Evolutionary conservation across 2,888 invertebrate species (phyloP).

Genomic region (Spicauda simplicius): DNA sequence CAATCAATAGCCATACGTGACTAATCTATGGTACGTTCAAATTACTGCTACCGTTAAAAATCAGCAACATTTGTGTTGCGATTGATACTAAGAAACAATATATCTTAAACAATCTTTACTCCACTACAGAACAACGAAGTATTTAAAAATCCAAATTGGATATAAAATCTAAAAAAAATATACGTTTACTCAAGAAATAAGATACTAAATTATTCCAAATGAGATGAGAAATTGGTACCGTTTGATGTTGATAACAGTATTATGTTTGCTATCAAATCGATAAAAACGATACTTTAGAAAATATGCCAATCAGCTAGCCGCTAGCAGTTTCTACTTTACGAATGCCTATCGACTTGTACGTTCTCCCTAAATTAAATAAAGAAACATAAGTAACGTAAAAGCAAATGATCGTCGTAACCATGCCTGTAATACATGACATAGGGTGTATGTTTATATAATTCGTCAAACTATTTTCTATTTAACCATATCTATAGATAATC

Average conservation of each 20-base stretch:
- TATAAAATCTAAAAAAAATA: not conserved
- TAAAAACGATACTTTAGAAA: not conserved
- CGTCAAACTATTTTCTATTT: not conserved
- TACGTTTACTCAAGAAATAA: not conserved
- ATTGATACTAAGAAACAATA: not conserved
- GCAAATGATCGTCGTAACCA: not conserved
- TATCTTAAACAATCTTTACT: not conserved
- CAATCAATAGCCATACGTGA: conserved; percentile 26
- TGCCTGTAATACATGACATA: not conserved
- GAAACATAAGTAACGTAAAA: not conserved
- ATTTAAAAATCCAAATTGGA: too few relatives aligned
- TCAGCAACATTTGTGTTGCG: conserved; percentile 16
- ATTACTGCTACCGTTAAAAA: conserved; percentile 11
- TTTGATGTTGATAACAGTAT: not conserved
- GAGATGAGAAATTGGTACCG: not conserved
- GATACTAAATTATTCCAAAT: not conserved
- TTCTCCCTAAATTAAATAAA: not conserved
- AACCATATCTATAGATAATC: conserved; percentile 4
- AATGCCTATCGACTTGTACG: not conserved
- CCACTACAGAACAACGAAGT: not conserved
- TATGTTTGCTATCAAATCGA: not conserved
- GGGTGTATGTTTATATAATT: not conserved
- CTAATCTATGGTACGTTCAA: conserved; percentile 19
- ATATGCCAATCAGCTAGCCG: not conserved
- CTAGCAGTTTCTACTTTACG: not conserved